Evolutionary conservation across 2,888 invertebrate species (phyloP).

Genomic region (Plutella xylostella): DNA sequence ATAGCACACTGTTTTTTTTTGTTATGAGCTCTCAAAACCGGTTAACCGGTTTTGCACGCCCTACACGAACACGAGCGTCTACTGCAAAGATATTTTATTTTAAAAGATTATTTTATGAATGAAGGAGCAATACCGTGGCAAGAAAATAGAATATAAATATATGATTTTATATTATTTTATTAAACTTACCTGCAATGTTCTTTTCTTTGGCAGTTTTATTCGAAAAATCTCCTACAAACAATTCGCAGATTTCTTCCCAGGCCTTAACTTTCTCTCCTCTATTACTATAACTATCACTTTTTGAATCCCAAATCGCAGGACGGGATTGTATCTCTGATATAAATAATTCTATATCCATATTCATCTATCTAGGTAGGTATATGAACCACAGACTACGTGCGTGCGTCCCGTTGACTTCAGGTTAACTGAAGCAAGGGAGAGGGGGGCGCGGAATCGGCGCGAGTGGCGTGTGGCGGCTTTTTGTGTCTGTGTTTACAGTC

Average conservation of each 20-base stretch:
- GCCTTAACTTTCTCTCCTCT: slow-evolving; percentile 20
- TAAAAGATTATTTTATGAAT: slow-evolving; percentile 23
- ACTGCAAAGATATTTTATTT: slow-evolving; percentile 19
- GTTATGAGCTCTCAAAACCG: too few species aligned
- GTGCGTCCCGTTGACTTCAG: slow-evolving; percentile 18
- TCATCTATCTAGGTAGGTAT: too few species aligned
- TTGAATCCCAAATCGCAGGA: slow-evolving; percentile 23
- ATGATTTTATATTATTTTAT: slow-evolving; percentile 17
- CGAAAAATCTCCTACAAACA: slow-evolving; percentile 18
- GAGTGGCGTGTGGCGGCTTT: slow-evolving; percentile 13
- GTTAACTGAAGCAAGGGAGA: slow-evolving; percentile 13
- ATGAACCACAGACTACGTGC: slow-evolving; percentile 17
- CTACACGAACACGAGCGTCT: slow-evolving; percentile 16
- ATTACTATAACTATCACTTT: slow-evolving; percentile 20
- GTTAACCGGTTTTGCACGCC: too few species aligned
- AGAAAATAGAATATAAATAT: slow-evolving; percentile 22
- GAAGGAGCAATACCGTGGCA: slow-evolving; percentile 21
- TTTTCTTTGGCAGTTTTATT: slow-evolving; percentile 22
- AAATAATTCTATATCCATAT: slow-evolving; percentile 18
- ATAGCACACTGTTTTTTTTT: too few species aligned
- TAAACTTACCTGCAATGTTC: slow-evolving; percentile 22
- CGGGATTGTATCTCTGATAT: slow-evolving; percentile 21
- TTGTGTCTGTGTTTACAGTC: too few species aligned
- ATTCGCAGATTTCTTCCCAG: slow-evolving; percentile 23
- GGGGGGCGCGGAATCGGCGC: slow-evolving; percentile 10